These are phyloP conservation scores for Agrypnus murinus DNA, from an alignment of 2,888 invertebrate species.

Conservation along the genomic window DNA sequence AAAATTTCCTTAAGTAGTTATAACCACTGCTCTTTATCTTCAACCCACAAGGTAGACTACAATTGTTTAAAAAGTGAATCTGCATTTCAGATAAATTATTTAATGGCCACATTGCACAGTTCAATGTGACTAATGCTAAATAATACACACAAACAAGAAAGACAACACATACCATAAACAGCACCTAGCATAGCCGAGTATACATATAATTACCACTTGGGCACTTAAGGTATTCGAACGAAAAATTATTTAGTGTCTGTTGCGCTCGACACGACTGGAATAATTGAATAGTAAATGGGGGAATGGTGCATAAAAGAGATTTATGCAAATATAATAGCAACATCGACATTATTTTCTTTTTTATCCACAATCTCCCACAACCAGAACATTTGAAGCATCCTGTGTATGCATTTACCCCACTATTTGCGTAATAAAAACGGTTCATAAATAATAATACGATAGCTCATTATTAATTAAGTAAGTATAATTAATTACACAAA, in stretches of 20 bases:
- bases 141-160: too few species aligned
- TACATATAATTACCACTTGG: conserved; percentile 26
- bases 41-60: conserved; percentile 13
- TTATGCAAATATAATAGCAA: too few species aligned
- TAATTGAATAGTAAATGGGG: conserved; percentile 18
- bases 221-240: conserved; percentile 25
- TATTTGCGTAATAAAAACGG: too few species aligned
- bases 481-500: too few species aligned
- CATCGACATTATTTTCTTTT: too few species aligned
- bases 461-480: too few species aligned
- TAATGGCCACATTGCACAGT: conserved; percentile 20
- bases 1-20: too few species aligned
- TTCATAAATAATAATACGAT: too few species aligned
- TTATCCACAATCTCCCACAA: too few species aligned
- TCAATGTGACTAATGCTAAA: conserved; percentile 27
- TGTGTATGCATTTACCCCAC: too few species aligned
- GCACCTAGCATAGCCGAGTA: conserved; percentile 12
- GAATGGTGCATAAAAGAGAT: neutral
- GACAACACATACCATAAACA: conserved; percentile 26
- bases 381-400: too few species aligned
- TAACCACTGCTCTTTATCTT: conserved; percentile 1
- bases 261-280: conserved; percentile 22
- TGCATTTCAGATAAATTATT: conserved; percentile 27
- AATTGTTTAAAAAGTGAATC: conserved; percentile 6
- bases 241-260: conserved; percentile 26